These are phyloP conservation scores for Ceyx cyanopectus DNA, from an alignment of 2,113 vertebrate species.

Conservation along the genomic window DNA sequence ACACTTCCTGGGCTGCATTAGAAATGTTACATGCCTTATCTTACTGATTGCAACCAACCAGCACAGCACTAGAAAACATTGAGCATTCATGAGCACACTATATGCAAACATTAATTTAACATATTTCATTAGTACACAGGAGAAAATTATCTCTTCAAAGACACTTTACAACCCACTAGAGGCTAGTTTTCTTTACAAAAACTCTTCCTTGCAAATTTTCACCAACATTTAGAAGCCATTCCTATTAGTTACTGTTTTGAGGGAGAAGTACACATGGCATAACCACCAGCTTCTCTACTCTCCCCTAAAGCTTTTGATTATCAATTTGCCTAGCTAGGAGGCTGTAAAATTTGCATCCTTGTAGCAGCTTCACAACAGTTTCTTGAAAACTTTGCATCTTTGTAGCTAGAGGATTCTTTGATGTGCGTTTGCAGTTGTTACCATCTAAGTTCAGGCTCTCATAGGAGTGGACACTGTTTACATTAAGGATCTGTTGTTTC, in stretches of 20 bases:
- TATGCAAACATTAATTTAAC: not conserved
- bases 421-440: not conserved
- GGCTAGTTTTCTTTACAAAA: not conserved
- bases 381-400: not conserved
- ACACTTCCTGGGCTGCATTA: not conserved
- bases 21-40: not conserved
- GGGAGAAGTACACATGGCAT: not conserved
- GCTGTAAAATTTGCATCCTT: not conserved
- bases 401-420: not conserved
- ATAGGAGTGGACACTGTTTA: not conserved
- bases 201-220: constrained; percentile 13
- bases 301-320: not conserved
- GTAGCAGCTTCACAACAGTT: not conserved
- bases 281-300: not conserved
- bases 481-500: not conserved
- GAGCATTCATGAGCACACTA: not conserved
- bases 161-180: not conserved
- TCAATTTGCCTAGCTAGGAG: not conserved
- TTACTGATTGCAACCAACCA: not conserved
- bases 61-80: not conserved
- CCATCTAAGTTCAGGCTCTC: not conserved
- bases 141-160: not conserved
- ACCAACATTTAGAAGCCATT: not conserved
- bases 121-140: not conserved
- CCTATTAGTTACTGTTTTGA: not conserved